Conservation (phyloP, 2,888 invertebrate species). For the Tetranychus truncatus region DNA sequence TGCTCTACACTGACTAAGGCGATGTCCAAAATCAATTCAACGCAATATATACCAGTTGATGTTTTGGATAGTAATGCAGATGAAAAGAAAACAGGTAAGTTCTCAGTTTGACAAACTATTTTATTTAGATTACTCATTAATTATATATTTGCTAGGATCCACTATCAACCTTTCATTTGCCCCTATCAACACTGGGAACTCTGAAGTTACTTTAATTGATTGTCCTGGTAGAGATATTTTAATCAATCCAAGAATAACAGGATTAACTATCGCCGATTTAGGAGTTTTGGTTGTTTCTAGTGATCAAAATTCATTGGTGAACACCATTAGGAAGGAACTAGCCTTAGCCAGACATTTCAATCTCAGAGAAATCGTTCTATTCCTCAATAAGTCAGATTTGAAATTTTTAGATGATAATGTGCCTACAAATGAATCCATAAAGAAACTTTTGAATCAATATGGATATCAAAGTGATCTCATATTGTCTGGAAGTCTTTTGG, state of each 20-base stretch:
- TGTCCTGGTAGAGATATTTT: background rate
- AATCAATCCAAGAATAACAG: background rate
- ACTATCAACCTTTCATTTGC: background rate
- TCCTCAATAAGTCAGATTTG: background rate
- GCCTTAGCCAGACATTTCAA: background rate
- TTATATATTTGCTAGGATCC: background rate
- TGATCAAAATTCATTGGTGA: background rate
- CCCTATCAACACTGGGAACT: background rate
- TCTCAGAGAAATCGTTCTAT: background rate
- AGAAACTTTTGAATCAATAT: background rate
- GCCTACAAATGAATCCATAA: background rate
- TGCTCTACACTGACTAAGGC: background rate
- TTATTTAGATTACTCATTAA: too few relatives aligned
- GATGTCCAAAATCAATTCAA: background rate
- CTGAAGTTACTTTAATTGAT: background rate
- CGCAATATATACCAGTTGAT: background rate
- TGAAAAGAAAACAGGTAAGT: background rate
- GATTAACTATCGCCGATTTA: background rate
- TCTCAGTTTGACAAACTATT: too few relatives aligned
- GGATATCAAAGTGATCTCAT: background rate
- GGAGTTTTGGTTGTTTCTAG: background rate
- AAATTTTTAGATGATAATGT: background rate
- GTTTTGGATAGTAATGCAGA: background rate
- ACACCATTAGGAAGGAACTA: background rate
- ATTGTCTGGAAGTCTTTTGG: background rate